Evolutionary conservation across 2,888 invertebrate genomes (phyloP).

Genomic region (Andrena chrysosceles): DNA sequence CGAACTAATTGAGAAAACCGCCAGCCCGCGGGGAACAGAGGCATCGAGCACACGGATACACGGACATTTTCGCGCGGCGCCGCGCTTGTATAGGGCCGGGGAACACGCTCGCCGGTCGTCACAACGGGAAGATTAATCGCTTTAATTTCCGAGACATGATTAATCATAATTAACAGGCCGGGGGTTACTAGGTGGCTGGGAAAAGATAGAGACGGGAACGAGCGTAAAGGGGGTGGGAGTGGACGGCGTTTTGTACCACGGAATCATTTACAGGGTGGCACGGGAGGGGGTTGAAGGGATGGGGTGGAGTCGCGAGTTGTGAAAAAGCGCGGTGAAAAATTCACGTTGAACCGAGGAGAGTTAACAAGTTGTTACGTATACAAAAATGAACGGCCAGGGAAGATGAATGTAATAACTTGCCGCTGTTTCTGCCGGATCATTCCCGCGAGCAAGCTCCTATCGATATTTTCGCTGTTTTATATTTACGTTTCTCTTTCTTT

Average conservation of each 20-base stretch:
- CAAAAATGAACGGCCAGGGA: conserved; percentile 35
- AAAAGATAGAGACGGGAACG: conserved; percentile 20
- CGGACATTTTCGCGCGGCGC: not conserved
- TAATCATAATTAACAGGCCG: conserved; percentile 83
- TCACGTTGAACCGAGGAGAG: conserved; percentile 35
- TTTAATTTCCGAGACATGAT: conserved; percentile 83
- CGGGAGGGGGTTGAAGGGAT: not conserved
- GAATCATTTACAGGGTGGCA: conserved; percentile 43
- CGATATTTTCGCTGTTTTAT: not conserved
- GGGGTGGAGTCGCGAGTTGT: not conserved
- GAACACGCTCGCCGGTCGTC: conserved; percentile 55
- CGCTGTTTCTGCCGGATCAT: conserved; percentile 8
- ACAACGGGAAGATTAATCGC: conserved; percentile 81
- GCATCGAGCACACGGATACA: conserved; percentile 38
- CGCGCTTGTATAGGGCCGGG: conserved; percentile 17
- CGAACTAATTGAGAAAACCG: conserved; percentile 62
- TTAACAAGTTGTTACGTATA: conserved; percentile 53
- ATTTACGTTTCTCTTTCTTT: not conserved
- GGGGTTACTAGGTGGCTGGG: conserved; percentile 56
- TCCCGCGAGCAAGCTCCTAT: not conserved
- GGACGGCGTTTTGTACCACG: conserved; percentile 11
- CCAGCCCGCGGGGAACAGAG: conserved; percentile 51
- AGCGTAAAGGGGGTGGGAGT: not conserved
- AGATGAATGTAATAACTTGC: conserved; percentile 44
- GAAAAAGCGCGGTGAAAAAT: conserved; percentile 31